Evolutionary conservation across 1,140 invertebrate species (phyloP).

Genomic region (Papilio polytes): DNA sequence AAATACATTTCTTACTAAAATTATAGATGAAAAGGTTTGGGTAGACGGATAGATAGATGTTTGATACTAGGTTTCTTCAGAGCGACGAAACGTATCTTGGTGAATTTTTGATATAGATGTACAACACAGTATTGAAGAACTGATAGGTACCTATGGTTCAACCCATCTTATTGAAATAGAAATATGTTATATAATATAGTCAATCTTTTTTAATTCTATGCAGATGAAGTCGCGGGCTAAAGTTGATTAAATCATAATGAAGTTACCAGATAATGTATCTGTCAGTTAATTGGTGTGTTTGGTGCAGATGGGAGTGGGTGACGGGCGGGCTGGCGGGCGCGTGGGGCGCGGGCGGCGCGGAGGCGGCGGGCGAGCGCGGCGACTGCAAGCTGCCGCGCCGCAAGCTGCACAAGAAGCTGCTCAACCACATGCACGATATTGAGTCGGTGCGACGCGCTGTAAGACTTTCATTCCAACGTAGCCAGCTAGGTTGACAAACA

Average conservation of each 20-base stretch:
- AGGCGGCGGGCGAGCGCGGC: constrained; percentile 49
- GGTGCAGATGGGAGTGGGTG: constrained; percentile 91
- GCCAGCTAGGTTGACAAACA: constrained; percentile 67
- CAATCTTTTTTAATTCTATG: too few species aligned
- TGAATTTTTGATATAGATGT: too few species aligned
- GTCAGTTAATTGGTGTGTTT: neutral
- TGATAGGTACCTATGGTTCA: too few species aligned
- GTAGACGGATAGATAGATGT: too few species aligned
- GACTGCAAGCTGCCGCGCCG: constrained; percentile 85
- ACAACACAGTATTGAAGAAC: too few species aligned
- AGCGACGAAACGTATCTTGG: too few species aligned
- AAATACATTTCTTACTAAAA: too few species aligned
- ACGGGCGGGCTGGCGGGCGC: constrained; percentile 85
- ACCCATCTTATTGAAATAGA: too few species aligned
- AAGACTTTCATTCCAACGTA: constrained; percentile 77
- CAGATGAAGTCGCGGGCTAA: constrained; percentile 25
- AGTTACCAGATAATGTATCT: neutral
- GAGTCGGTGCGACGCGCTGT: constrained; percentile 85
- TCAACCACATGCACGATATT: constrained; percentile 89
- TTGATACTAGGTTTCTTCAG: too few species aligned
- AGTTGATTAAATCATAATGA: neutral
- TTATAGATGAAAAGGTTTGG: too few species aligned
- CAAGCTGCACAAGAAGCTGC: constrained; percentile 89
- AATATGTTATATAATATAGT: too few species aligned
- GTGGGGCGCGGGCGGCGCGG: constrained; percentile 50